Conservation (phyloP, 2,797 vertebrate species). For the Oreochromis mossambicus region DNA sequence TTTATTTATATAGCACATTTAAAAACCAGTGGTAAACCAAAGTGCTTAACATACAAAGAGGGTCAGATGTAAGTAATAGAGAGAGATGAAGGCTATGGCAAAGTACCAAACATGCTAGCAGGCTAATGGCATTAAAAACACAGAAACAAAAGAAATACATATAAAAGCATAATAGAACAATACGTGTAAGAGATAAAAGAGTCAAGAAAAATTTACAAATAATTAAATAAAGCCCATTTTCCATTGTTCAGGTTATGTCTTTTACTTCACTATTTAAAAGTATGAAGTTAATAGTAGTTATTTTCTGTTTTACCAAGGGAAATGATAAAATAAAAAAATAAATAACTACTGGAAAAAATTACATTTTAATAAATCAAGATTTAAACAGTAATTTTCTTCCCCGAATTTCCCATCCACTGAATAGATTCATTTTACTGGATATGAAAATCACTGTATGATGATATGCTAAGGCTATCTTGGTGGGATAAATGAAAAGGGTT, state of each 20-base stretch:
- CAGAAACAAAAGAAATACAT: too few relatives aligned
- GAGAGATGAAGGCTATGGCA: too few relatives aligned
- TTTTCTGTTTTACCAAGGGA: not conserved
- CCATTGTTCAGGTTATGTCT: not conserved
- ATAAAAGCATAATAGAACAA: too few relatives aligned
- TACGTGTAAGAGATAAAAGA: too few relatives aligned
- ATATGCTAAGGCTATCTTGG: constrained; percentile 6
- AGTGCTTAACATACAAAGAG: too few relatives aligned
- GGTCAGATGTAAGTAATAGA: too few relatives aligned
- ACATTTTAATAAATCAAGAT: not conserved
- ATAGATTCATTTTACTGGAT: constrained; percentile 24
- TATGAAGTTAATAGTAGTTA: not conserved
- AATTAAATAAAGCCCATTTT: not conserved
- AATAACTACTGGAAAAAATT: not conserved
- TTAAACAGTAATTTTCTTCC: constrained; percentile 17
- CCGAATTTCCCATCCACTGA: not conserved
- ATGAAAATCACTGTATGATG: constrained; percentile 15
- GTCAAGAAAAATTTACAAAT: too few relatives aligned
- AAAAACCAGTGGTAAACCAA: too few relatives aligned
- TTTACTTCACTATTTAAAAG: not conserved
- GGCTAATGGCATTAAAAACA: too few relatives aligned
- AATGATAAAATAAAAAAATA: not conserved
- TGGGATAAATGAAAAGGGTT: constrained; percentile 35
- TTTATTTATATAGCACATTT: too few relatives aligned
- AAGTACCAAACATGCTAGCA: too few relatives aligned